These are phyloP conservation scores for Colostygia pectinataria DNA, from an alignment of 2,888 invertebrate genomes.

Conservation along the genomic window DNA sequence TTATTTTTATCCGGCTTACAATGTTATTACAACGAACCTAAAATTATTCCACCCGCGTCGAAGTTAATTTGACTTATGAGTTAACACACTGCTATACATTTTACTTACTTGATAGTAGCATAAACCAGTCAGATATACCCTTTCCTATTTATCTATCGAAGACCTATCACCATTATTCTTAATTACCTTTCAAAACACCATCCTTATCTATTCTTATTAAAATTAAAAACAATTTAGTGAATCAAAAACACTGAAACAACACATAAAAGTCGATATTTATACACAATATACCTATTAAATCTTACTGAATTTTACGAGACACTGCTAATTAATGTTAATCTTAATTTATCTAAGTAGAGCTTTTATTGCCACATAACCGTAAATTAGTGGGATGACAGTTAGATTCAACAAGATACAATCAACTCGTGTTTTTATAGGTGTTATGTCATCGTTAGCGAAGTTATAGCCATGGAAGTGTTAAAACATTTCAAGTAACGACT, in stretches of 20 bases:
- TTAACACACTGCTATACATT: not conserved
- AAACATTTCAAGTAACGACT: conserved; percentile 10
- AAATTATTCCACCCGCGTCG: not conserved
- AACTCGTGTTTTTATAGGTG: conserved; percentile 29
- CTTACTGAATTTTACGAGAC: conserved; percentile 6
- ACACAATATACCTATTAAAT: not conserved
- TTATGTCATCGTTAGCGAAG: conserved; percentile 24
- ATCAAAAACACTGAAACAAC: too few species aligned
- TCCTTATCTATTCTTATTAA: conserved; percentile 11
- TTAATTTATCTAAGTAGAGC: conserved; percentile 38
- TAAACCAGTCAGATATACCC: conserved; percentile 56
- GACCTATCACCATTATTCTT: conserved; percentile 45
- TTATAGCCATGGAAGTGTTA: conserved; percentile 13
- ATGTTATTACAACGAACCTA: not conserved
- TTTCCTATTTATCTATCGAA: conserved; percentile 31
- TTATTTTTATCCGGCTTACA: not conserved
- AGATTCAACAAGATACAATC: conserved; percentile 32
- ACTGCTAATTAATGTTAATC: conserved; percentile 32
- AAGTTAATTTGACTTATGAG: conserved; percentile 5
- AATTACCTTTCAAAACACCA: conserved; percentile 19
- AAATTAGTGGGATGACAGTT: conserved; percentile 38
- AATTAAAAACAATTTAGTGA: too few species aligned
- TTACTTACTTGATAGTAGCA: conserved; percentile 18
- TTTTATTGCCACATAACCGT: conserved; percentile 46
- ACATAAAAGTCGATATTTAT: not conserved